Evolutionary conservation across 2,113 vertebrate genomes (phyloP).

Genomic region (Tetraodon nigroviridis): DNA sequence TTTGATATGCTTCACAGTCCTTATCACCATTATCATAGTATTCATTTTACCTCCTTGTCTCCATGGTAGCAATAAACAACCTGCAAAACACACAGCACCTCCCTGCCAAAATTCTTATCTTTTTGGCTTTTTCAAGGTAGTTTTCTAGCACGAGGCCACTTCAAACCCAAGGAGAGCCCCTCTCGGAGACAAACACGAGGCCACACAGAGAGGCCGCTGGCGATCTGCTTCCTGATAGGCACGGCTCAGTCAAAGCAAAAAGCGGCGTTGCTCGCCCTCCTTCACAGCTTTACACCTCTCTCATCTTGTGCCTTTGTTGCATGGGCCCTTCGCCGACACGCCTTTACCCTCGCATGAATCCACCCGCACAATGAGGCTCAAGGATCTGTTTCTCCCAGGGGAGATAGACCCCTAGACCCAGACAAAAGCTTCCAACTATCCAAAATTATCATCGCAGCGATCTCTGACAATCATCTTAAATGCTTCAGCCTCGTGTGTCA

Average conservation of each 20-base stretch:
- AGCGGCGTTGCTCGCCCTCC: slow-evolving; percentile 28
- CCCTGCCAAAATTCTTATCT: slow-evolving; percentile 32
- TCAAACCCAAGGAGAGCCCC: not conserved
- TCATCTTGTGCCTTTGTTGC: slow-evolving; percentile 68
- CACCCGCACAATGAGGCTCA: slow-evolving; percentile 41
- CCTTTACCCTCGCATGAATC: slow-evolving; percentile 46
- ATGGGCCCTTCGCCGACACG: slow-evolving; percentile 35
- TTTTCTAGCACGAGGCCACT: slow-evolving; percentile 21
- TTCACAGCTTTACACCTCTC: slow-evolving; percentile 62
- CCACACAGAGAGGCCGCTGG: slow-evolving; percentile 54
- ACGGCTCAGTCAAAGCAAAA: slow-evolving; percentile 64
- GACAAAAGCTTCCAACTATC: slow-evolving; percentile 59
- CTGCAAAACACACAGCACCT: slow-evolving; percentile 14
- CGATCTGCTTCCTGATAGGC: slow-evolving; percentile 52
- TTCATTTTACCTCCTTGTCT: slow-evolving; percentile 20
- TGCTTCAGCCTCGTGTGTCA: slow-evolving; percentile 36
- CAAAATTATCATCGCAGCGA: slow-evolving; percentile 43
- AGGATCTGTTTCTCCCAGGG: slow-evolving; percentile 41
- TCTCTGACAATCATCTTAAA: slow-evolving; percentile 53
- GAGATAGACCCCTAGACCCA: slow-evolving; percentile 32
- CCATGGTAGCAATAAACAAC: slow-evolving; percentile 38
- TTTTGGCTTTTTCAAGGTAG: slow-evolving; percentile 25
- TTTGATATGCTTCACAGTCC: not conserved
- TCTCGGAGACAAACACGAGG: slow-evolving; percentile 27
- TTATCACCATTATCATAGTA: not conserved